phyloP scores from a whole-genome alignment of 2,888 invertebrate species.

The Dynastes hyllus region DNA sequence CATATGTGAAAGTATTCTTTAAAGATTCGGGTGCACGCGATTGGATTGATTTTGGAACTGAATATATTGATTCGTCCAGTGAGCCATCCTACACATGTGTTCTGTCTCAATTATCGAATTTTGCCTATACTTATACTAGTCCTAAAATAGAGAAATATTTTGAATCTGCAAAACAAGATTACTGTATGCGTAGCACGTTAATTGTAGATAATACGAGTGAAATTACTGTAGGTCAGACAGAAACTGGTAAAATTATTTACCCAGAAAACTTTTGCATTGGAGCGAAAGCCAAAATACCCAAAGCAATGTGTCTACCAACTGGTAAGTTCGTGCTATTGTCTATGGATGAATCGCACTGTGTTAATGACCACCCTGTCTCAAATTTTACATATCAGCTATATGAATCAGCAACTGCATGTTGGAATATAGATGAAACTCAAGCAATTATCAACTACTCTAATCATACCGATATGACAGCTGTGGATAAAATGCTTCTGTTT shows the following conservation, averaged over 20 bases:
- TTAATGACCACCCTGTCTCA: conserved; percentile 9
- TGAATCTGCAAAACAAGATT: conserved; percentile 21
- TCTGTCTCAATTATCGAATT: not conserved
- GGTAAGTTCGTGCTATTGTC: not conserved
- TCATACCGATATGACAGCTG: not conserved
- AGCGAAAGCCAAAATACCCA: not conserved
- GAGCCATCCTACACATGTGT: not conserved
- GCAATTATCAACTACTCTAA: not conserved
- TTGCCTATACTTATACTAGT: not conserved
- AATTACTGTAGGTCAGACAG: not conserved
- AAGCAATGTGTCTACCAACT: conserved; percentile 6
- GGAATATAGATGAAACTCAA: conserved; percentile 17
- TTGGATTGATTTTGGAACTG: conserved; percentile 19
- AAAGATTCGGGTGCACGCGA: not conserved
- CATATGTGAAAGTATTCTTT: not conserved
- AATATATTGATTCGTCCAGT: conserved; percentile 11
- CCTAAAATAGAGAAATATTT: not conserved
- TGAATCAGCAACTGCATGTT: conserved; percentile 8
- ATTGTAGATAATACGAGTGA: not conserved
- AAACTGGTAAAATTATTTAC: not conserved
- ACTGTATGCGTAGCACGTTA: conserved; percentile 17
- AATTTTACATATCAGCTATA: not conserved
- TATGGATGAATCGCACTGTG: not conserved
- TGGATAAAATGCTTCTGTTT: conserved; percentile 14
- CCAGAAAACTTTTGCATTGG: conserved; percentile 9